phyloP scores from a whole-genome alignment of 1,140 invertebrate species.

The Glossosoma conforme region DNA sequence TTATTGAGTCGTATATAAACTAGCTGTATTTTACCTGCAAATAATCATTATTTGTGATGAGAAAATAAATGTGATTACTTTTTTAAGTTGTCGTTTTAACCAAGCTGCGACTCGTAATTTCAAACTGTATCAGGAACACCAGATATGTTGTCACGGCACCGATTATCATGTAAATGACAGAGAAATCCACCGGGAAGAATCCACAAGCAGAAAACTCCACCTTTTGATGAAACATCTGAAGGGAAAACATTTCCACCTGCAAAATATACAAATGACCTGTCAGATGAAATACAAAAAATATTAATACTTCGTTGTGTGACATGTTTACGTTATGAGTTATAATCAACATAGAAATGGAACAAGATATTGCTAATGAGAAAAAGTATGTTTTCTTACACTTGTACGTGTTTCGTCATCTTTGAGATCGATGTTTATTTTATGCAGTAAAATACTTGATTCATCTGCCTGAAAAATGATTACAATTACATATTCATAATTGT shows the following conservation, averaged over 20 bases:
- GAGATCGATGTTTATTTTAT: slow-evolving; percentile 20
- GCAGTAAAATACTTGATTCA: slow-evolving; percentile 7
- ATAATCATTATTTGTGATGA: too few relatives aligned
- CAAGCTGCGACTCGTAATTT: slow-evolving; percentile 25
- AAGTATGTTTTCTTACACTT: slow-evolving; percentile 14
- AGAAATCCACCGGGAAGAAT: slow-evolving; percentile 36
- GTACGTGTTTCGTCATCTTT: slow-evolving; percentile 17
- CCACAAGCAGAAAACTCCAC: slow-evolving; percentile 38
- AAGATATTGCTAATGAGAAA: not conserved
- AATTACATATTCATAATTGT: not conserved
- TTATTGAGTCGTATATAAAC: too few relatives aligned
- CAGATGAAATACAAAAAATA: too few relatives aligned
- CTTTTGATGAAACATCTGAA: slow-evolving; percentile 37
- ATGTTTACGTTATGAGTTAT: not conserved
- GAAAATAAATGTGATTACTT: too few relatives aligned
- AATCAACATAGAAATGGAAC: not conserved
- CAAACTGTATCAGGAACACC: slow-evolving; percentile 33
- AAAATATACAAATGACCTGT: slow-evolving; percentile 20
- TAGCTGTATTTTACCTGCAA: too few relatives aligned
- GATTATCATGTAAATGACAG: slow-evolving; percentile 34
- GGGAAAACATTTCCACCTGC: slow-evolving; percentile 35
- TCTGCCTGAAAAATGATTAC: slow-evolving; percentile 12
- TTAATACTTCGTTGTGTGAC: too few relatives aligned
- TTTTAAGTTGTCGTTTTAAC: too few relatives aligned
- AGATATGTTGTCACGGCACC: slow-evolving; percentile 33